These are phyloP conservation scores for Laticauda laticaudata DNA, from an alignment of 2,113 vertebrate genomes.

Conservation along the genomic window DNA sequence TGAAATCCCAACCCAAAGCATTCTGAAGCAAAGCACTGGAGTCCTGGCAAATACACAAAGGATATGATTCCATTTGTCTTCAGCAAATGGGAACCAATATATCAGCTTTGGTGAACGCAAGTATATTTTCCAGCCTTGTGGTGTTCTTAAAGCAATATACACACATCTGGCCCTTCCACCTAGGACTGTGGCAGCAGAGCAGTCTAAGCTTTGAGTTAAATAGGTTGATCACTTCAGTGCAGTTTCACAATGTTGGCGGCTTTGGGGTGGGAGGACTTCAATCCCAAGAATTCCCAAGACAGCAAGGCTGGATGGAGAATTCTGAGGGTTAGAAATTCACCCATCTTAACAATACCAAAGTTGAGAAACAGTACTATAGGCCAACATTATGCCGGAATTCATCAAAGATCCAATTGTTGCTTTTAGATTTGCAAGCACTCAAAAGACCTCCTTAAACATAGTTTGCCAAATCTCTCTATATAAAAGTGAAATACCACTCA, in stretches of 20 bases:
- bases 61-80: constrained; percentile 67
- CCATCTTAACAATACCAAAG: neutral
- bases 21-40: constrained; percentile 40
- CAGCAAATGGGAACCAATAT: constrained; percentile 56
- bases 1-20: constrained; percentile 60
- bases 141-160: constrained; percentile 52
- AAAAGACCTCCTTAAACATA: constrained; percentile 29
- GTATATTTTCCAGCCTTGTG: constrained; percentile 56
- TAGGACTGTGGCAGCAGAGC: neutral
- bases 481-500: no score
- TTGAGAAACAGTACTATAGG: neutral
- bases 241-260: neutral
- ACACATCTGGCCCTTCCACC: constrained; percentile 26
- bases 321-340: neutral
- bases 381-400: constrained; percentile 28
- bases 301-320: neutral
- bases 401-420: constrained; percentile 10
- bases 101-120: constrained; percentile 51
- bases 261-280: neutral
- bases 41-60: constrained; percentile 33
- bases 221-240: constrained; percentile 22
- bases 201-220: constrained; percentile 52
- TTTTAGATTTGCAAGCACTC: neutral
- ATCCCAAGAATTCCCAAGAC: neutral
- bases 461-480: neutral